These are phyloP conservation scores for Drosophila fuyamai DNA, from an alignment of 1,140 invertebrate genomes.

Conservation along the genomic window DNA sequence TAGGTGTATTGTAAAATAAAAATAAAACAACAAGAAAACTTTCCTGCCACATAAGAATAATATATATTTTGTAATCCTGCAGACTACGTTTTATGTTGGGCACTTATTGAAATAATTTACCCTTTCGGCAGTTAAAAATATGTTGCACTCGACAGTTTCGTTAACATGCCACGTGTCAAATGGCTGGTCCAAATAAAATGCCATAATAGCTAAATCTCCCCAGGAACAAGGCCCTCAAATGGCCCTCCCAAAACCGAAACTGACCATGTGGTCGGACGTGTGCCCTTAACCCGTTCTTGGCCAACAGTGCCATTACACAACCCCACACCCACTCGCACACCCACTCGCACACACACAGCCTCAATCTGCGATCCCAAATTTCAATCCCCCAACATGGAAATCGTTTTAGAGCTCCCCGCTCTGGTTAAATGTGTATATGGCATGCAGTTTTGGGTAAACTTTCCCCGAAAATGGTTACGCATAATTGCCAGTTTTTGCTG, in stretches of 20 bases:
- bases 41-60: not conserved
- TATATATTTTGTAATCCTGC: no score
- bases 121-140: not conserved
- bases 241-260: not conserved
- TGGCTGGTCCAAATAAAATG: constrained; percentile 2
- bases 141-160: constrained; percentile 9
- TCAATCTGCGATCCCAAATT: constrained; percentile 7
- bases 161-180: constrained; percentile 20
- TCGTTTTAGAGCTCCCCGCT: constrained; percentile 44
- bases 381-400: constrained; percentile 50
- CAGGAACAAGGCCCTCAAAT: constrained; percentile 5
- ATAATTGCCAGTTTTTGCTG: constrained; percentile 71
- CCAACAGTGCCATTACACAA: constrained; percentile 1
- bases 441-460: constrained; percentile 25
- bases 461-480: constrained; percentile 62
- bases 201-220: constrained; percentile 5
- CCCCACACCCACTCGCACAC: not conserved
- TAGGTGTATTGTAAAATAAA: no score
- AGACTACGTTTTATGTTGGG: not conserved
- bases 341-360: not conserved
- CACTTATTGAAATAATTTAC: constrained; percentile 4
- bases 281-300: constrained; percentile 17
- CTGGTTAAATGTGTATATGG: constrained; percentile 29
- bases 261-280: constrained; percentile 19
- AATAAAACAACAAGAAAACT: not conserved